Evolutionary conservation across 2,888 invertebrate species (phyloP).

Genomic region (Zygaena filipendulae): DNA sequence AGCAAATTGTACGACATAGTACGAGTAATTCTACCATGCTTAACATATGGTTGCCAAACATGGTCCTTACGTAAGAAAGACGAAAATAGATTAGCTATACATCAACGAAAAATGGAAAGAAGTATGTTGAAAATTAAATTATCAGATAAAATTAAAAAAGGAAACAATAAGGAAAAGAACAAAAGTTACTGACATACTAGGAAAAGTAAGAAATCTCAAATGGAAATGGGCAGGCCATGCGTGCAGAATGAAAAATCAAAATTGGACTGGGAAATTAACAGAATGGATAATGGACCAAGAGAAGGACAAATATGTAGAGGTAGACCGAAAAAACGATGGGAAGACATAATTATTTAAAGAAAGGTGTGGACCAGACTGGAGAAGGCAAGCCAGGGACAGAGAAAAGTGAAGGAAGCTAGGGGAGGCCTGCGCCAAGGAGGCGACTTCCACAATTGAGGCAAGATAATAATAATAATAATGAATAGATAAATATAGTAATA

Average conservation of each 20-base stretch:
- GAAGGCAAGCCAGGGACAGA: neutral
- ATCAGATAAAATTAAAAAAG: neutral
- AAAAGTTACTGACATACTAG: neutral
- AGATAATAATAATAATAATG: too few species aligned
- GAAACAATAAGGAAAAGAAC: neutral
- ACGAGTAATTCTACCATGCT: slow-evolving; percentile 3
- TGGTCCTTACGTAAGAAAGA: slow-evolving; percentile 6
- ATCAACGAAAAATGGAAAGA: neutral
- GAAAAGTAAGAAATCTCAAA: neutral
- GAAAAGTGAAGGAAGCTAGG: neutral
- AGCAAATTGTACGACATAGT: slow-evolving; percentile 2
- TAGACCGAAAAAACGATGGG: slow-evolving; percentile 1
- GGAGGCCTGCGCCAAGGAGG: slow-evolving; percentile 1
- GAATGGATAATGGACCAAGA: neutral
- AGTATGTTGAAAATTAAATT: neutral
- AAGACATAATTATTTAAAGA: neutral
- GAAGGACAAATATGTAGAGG: slow-evolving; percentile 1
- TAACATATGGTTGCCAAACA: slow-evolving; percentile 1
- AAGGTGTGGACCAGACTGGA: neutral
- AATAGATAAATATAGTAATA: too few species aligned
- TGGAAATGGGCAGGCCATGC: slow-evolving; percentile 1
- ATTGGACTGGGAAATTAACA: neutral
- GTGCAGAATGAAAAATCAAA: neutral
- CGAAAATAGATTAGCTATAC: slow-evolving; percentile 1
- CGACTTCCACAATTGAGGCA: neutral